phyloP scores from a whole-genome alignment of 37 sponge, comb jelly and placozoan genomes.

The Crambe crambe region DNA sequence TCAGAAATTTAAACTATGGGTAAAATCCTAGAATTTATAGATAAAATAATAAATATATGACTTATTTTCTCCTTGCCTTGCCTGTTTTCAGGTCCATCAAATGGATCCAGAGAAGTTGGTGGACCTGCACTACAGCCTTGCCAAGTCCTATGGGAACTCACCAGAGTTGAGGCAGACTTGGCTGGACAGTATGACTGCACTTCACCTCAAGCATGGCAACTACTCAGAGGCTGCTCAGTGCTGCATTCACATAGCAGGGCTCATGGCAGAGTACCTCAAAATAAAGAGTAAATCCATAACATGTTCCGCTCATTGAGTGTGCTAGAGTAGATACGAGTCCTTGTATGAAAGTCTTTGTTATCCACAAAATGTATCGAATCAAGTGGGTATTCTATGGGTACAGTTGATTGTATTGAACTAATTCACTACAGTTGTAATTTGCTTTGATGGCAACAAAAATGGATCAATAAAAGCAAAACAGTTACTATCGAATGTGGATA shows the following conservation, averaged over 20 bases:
- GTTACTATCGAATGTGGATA: too few relatives aligned
- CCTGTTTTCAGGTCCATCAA: conserved; percentile 74
- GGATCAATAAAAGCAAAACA: too few relatives aligned
- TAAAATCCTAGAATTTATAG: not conserved
- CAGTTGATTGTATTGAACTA: too few relatives aligned
- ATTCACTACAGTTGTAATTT: too few relatives aligned
- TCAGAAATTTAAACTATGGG: not conserved
- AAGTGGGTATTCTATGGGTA: too few relatives aligned
- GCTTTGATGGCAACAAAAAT: too few relatives aligned
- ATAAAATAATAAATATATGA: too few relatives aligned
- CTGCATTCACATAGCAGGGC: conserved; percentile 89
- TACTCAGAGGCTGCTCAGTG: conserved; percentile 94
- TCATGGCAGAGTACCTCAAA: conserved; percentile 90
- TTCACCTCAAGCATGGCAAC: conserved; percentile 79
- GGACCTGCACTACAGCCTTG: conserved; percentile 89
- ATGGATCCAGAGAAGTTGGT: conserved; percentile 87
- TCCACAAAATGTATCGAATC: too few relatives aligned
- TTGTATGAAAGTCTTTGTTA: conserved; percentile 1
- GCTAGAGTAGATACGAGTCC: not conserved
- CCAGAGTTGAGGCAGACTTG: conserved; percentile 91
- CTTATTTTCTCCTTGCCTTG: too few relatives aligned
- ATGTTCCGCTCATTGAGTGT: not conserved
- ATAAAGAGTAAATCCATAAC: conserved; percentile 40
- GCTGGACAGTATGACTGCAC: conserved; percentile 81
- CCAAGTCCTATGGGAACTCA: conserved; percentile 80